A percentile compares a stretch with the other conserved stretches of the same genome.
Evolutionary conservation across 2,888 invertebrate genomes (phyloP).

Genomic region (Drosophila anceps): DNA sequence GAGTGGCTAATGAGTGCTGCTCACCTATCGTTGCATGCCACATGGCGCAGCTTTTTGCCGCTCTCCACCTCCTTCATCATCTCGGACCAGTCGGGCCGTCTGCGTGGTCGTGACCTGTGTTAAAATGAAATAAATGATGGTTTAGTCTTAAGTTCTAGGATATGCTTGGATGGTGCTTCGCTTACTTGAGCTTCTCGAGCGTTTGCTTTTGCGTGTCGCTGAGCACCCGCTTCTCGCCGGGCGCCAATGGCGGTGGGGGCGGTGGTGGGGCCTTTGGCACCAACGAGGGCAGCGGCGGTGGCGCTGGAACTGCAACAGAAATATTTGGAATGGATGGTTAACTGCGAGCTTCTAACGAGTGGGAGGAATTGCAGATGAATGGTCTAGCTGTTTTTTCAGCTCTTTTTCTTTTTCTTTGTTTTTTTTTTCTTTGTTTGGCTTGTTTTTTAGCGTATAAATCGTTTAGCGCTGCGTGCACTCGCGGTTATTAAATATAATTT

Average conservation of each 20-base stretch:
- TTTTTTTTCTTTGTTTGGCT: constrained; percentile 18
- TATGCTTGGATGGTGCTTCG: constrained; percentile 9
- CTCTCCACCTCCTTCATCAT: constrained; percentile 97
- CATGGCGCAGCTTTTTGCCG: constrained; percentile 91
- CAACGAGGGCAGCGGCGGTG: constrained; percentile 84
- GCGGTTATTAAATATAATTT: constrained; percentile 80
- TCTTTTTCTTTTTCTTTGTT: constrained; percentile 8
- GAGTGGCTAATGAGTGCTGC: constrained; percentile 29
- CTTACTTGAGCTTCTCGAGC: constrained; percentile 89
- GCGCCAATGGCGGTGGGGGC: constrained; percentile 88
- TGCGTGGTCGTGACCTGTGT: constrained; percentile 89
- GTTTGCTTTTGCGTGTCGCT: constrained; percentile 88
- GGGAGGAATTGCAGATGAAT: constrained; percentile 29
- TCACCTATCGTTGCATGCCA: constrained; percentile 93
- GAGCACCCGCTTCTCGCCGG: constrained; percentile 87
- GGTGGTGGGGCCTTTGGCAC: constrained; percentile 89
- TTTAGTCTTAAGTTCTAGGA: constrained; percentile 22
- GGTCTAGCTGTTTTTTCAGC: constrained; percentile 14
- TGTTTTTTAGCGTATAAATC: constrained; percentile 63
- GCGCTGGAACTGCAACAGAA: constrained; percentile 82
- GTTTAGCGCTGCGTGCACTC: constrained; percentile 73
- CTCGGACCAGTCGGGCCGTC: constrained; percentile 94
- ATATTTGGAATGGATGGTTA: constrained; percentile 29
- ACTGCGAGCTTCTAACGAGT: neutral
- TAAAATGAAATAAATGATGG: constrained; percentile 51